A percentile compares a stretch with the other conserved stretches of the same genome.
phyloP scores from a whole-genome alignment of 1,140 invertebrate genomes.

The Zaprionus vittiger region DNA sequence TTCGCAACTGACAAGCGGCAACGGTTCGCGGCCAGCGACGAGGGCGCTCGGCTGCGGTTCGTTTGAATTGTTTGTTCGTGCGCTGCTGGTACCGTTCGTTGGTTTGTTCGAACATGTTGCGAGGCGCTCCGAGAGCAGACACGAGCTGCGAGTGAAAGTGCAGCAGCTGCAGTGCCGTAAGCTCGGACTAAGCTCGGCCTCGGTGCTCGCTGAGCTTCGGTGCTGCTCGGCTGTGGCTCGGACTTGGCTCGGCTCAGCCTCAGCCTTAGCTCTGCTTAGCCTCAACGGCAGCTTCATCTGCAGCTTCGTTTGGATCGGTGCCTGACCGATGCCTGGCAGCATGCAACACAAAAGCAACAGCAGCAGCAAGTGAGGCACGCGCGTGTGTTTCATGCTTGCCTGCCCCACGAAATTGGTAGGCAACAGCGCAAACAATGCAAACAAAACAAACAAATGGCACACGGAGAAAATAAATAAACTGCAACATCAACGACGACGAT shows the following conservation, averaged over 20 bases:
- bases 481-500: conserved; percentile 6
- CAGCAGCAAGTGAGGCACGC: neutral
- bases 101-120: conserved; percentile 52
- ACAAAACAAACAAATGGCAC: conserved; percentile 26
- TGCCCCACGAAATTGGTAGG: conserved; percentile 20
- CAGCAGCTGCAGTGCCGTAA: conserved; percentile 7
- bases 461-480: conserved; percentile 40
- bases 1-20: conserved; percentile 66
- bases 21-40: conserved; percentile 24
- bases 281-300: conserved; percentile 8
- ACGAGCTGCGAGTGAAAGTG: conserved; percentile 28
- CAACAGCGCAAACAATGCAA: conserved; percentile 19
- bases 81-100: conserved; percentile 9
- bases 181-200: neutral
- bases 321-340: conserved; percentile 10
- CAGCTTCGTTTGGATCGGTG: conserved; percentile 17
- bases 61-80: neutral
- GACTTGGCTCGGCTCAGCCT: neutral
- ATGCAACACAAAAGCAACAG: conserved; percentile 4
- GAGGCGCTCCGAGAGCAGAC: neutral
- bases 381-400: neutral
- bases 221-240: neutral
- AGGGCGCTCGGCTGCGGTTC: conserved; percentile 26
- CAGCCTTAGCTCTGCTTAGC: neutral
- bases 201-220: neutral